Percentiles rank a stretch among this genome's conserved stretches.
Evolutionary conservation across 2,797 vertebrate species (phyloP).

Genomic region (Chiroxiphia lanceolata): DNA sequence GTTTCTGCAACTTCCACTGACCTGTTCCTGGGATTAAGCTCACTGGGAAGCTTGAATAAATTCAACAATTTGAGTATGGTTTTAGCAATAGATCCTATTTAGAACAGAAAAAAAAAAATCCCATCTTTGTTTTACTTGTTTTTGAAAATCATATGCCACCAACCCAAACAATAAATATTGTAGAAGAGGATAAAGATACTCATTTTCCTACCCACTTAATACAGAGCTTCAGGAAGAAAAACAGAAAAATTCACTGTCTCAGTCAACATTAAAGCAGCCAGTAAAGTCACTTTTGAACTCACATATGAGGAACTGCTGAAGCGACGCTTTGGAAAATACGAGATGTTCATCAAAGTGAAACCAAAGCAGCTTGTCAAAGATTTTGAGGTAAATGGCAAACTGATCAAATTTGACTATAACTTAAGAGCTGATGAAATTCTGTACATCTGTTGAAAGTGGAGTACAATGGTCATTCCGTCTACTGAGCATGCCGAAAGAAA

Average conservation of each 20-base stretch:
- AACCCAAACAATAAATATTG: not conserved
- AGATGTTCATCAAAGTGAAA: conserved; percentile 87
- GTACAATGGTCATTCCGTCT: not conserved
- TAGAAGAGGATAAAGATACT: not conserved
- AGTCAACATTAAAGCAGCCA: conserved; percentile 84
- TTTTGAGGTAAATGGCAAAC: conserved; percentile 82
- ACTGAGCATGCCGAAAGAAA: not conserved
- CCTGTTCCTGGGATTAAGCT: not conserved
- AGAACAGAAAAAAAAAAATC: not conserved
- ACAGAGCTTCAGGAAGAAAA: conserved; percentile 88
- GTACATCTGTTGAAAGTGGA: not conserved
- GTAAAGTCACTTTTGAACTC: conserved; percentile 86
- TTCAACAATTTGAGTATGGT: not conserved
- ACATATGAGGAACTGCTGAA: conserved; percentile 92
- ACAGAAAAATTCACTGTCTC: conserved; percentile 93
- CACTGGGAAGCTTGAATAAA: not conserved
- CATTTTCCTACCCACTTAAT: not conserved
- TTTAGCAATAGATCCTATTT: not conserved
- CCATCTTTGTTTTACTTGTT: not conserved
- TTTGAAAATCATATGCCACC: not conserved
- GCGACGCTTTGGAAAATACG: conserved; percentile 84
- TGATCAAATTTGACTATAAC: not conserved
- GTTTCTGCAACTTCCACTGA: not conserved
- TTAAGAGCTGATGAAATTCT: not conserved
- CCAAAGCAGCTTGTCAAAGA: conserved; percentile 86